Base-by-base conservation (phyloP, 2,888 invertebrate genomes). In the Deilephila porcellus region DNA sequence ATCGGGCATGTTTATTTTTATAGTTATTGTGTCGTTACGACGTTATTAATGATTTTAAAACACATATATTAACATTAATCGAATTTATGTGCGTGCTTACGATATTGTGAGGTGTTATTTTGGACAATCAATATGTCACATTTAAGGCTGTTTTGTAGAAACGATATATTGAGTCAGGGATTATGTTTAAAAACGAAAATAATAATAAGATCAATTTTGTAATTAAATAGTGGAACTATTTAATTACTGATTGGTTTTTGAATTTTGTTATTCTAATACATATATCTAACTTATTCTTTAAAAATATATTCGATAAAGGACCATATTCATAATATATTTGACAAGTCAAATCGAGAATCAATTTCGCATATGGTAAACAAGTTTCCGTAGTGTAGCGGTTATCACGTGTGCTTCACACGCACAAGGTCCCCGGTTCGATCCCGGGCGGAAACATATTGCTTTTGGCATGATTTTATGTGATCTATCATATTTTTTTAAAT, bases 391-490 rank as follows among this genome's bases (percentile, higher is more conserved):
- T 96, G 96, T 96, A 96, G 96, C 95, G 96, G 96, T 96, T 96
- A 96, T 96, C 96, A 96, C 96, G 96, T 96, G 96, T 96, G 96
- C 96, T 96, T 96, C 96, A 96, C 96, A 96, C 96, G 96, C 96
- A 96, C 96, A 96, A 96, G 95, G 95, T 92, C 96, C 96, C 96
- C 96, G 96, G 96, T 96, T 95, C 96, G 96, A 96, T 95, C 96
- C 96, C 96, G 96, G 96, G 96, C 96, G 96, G 96, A 96, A 95
- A 95, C 95, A 45, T 1, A 45, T 45, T 45, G 11, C 45, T 11
- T 45, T 45, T 45, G 3, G 11, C 45, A 45, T 11, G 2, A 11
- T 1, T 45, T 32, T 32, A 32, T 32, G 4, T 32, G 4, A 32
- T 3, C 32, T 32, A 25, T 2, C 32, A 5, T 5, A 32, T 32